Evolutionary conservation across 2,113 vertebrate species (phyloP).

Genomic region (Lampris megalopsis): DNA sequence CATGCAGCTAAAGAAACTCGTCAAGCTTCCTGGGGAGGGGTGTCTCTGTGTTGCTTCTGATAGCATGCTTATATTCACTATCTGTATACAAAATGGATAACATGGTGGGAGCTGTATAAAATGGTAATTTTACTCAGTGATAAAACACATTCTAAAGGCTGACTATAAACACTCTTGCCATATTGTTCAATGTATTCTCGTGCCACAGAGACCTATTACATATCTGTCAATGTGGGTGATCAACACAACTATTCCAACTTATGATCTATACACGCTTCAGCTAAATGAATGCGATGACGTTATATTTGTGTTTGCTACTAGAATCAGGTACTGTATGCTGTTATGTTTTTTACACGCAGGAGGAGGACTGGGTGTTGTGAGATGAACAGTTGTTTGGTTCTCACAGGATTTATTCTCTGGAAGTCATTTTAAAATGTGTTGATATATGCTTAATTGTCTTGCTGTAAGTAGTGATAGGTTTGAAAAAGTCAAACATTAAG

Average conservation of each 20-base stretch:
- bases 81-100: slow-evolving; percentile 55
- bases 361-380: slow-evolving; percentile 11
- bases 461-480: slow-evolving; percentile 72
- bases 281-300: slow-evolving; percentile 58
- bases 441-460: slow-evolving; percentile 72
- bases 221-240: slow-evolving; percentile 34
- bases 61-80: slow-evolving; percentile 74
- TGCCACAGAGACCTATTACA: slow-evolving; percentile 41
- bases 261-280: slow-evolving; percentile 55
- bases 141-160: neutral
- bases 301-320: slow-evolving; percentile 63
- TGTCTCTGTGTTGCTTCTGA: slow-evolving; percentile 51
- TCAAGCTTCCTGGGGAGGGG: slow-evolving; percentile 62
- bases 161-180: slow-evolving; percentile 24
- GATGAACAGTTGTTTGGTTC: slow-evolving; percentile 19
- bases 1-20: slow-evolving; percentile 54
- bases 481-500: slow-evolving; percentile 44
- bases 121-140: slow-evolving; percentile 35
- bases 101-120: slow-evolving; percentile 44
- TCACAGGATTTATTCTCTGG: slow-evolving; percentile 22
- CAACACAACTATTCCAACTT: slow-evolving; percentile 41
- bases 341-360: slow-evolving; percentile 49
- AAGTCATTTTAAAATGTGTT: slow-evolving; percentile 50
- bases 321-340: slow-evolving; percentile 61
- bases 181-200: slow-evolving; percentile 46